Conservation (phyloP, 1,140 invertebrate species). For the Lutraria rhynchaena region DNA sequence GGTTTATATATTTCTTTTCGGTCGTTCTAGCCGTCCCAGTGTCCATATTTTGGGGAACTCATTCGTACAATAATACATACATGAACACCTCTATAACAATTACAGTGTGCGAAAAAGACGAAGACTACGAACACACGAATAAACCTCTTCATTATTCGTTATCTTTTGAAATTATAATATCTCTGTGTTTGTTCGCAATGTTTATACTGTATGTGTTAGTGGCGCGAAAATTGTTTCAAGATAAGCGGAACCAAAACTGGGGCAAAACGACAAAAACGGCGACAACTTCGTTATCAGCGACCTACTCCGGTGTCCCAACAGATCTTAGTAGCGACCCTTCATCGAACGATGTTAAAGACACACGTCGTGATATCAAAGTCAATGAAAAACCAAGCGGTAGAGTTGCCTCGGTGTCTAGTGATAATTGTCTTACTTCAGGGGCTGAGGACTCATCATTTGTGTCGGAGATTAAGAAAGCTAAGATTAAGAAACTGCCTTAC, state of each 20-base stretch:
- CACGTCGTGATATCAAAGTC: no score
- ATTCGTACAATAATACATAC: not conserved
- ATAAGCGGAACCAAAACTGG: not conserved
- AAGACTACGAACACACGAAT: slow-evolving; percentile 5
- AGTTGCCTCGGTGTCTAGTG: no score
- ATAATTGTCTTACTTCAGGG: no score
- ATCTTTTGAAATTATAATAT: not conserved
- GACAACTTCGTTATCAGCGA: no score
- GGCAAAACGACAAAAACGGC: no score
- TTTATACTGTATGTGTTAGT: slow-evolving; percentile 33
- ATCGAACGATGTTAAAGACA: no score
- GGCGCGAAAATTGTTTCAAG: not conserved
- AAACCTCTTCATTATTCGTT: slow-evolving; percentile 4
- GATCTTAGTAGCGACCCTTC: no score
- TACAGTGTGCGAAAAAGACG: slow-evolving; percentile 42
- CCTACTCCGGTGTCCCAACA: no score
- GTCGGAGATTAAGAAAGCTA: no score
- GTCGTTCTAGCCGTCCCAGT: not conserved
- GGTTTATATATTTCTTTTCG: not conserved
- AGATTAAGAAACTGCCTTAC: no score
- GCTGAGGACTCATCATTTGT: no score
- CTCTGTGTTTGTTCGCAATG: not conserved
- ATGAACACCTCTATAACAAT: not conserved
- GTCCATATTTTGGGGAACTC: slow-evolving; percentile 34
- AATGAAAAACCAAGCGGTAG: no score